Conservation (phyloP, 1,140 invertebrate genomes). For the Helicorthomorpha holstii region DNA sequence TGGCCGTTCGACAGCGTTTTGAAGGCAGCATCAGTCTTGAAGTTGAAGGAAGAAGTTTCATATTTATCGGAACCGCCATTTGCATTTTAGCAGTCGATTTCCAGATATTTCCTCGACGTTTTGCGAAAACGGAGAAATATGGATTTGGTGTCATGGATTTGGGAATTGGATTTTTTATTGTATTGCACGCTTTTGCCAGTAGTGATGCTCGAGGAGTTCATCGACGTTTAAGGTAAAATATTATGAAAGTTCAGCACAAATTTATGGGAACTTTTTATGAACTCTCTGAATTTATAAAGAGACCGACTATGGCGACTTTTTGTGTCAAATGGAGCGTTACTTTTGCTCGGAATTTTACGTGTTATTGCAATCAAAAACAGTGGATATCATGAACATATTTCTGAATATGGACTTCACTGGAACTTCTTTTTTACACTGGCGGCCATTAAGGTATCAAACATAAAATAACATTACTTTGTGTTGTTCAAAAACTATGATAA, state of each 20-base stretch:
- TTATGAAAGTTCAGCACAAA: background rate
- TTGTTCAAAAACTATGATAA: no score
- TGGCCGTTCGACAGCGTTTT: background rate
- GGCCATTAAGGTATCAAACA: slow-evolving; percentile 55
- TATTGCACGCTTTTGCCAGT: slow-evolving; percentile 66
- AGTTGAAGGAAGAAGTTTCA: slow-evolving; percentile 11
- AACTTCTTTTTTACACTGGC: slow-evolving; percentile 92
- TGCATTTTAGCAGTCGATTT: slow-evolving; percentile 91
- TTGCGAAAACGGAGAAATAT: slow-evolving; percentile 69
- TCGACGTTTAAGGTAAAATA: background rate
- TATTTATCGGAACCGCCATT: slow-evolving; percentile 55
- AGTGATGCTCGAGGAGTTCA: slow-evolving; percentile 26
- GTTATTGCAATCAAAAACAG: slow-evolving; percentile 26
- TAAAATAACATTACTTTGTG: no score
- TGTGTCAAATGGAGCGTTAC: background rate
- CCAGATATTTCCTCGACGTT: slow-evolving; percentile 56
- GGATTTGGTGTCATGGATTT: slow-evolving; percentile 88
- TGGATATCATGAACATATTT: slow-evolving; percentile 68
- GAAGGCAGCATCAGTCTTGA: background rate
- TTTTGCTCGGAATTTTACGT: slow-evolving; percentile 40
- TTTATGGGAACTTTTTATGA: no score
- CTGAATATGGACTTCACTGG: slow-evolving; percentile 91
- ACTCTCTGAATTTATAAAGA: no score
- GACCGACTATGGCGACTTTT: no score
- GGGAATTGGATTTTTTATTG: slow-evolving; percentile 76